A percentile compares a stretch with the other conserved stretches of the same genome.
Conservation (phyloP, 2,113 vertebrate species). For the Amia ocellicauda region DNA sequence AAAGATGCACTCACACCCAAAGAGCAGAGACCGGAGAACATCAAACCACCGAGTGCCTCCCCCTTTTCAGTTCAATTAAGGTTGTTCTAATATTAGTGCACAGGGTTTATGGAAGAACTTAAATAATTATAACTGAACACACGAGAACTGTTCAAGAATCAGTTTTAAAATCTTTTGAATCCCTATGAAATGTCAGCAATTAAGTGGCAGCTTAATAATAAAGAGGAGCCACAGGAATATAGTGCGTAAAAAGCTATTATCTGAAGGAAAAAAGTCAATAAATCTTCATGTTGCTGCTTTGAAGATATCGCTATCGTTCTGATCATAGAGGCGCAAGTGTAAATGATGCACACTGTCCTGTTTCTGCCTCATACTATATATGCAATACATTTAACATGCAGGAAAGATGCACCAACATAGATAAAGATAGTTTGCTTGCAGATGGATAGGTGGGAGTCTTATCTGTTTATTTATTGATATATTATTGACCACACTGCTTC, state of each 20-base stretch:
- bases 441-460: slow-evolving; percentile 14
- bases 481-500: too few species aligned
- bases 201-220: neutral
- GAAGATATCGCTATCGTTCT: slow-evolving; percentile 38
- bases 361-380: slow-evolving; percentile 33
- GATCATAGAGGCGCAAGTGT: slow-evolving; percentile 43
- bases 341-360: slow-evolving; percentile 49
- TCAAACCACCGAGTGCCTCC: too few species aligned
- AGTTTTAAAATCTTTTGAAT: neutral
- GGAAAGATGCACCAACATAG: slow-evolving; percentile 27
- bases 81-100: too few species aligned
- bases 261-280: slow-evolving; percentile 27
- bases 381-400: slow-evolving; percentile 30
- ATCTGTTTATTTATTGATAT: too few species aligned
- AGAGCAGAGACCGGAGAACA: too few species aligned
- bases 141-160: too few species aligned
- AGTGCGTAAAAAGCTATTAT: slow-evolving; percentile 12
- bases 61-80: too few species aligned
- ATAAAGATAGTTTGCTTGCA: slow-evolving; percentile 15
- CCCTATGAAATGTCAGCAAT: neutral
- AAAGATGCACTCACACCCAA: too few species aligned
- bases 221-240: neutral
- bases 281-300: slow-evolving; percentile 31
- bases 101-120: too few species aligned
- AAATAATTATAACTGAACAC: too few species aligned